Percentiles rank a stretch among this genome's conserved stretches.
Conservation (phyloP, 37 sponge, comb jelly and placozoan genomes). For the Beroe forskalii region DNA sequence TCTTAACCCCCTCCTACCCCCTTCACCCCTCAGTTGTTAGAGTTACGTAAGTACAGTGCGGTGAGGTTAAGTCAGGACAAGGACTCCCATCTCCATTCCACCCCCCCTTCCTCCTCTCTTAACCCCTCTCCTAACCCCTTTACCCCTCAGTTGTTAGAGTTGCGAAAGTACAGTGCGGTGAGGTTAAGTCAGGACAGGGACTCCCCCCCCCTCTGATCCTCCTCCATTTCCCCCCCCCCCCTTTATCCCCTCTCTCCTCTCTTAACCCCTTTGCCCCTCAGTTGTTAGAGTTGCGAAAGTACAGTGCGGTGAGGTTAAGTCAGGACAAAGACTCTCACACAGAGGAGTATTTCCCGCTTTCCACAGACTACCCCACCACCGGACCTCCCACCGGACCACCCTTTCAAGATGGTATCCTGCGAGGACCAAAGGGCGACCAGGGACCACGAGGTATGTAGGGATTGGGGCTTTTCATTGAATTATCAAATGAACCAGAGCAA, state of each 20-base stretch:
- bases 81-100: too few relatives aligned
- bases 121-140: too few relatives aligned
- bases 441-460: slow-evolving; percentile 43
- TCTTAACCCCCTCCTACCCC: too few relatives aligned
- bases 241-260: not conserved
- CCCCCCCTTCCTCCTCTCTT: too few relatives aligned
- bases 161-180: slow-evolving; percentile 18
- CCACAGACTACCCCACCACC: slow-evolving; percentile 53
- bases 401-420: not conserved
- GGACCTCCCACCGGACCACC: not conserved
- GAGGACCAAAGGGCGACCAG: slow-evolving; percentile 45
- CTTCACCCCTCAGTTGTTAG: not conserved
- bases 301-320: slow-evolving; percentile 29
- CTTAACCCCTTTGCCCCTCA: not conserved
- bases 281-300: not conserved
- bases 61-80: not conserved
- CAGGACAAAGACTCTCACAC: not conserved
- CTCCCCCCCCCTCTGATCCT: too few relatives aligned
- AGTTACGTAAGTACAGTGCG: not conserved
- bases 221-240: not conserved
- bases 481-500: too few relatives aligned
- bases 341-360: not conserved
- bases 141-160: not conserved
- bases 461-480: not conserved
- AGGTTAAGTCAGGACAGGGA: not conserved